Evolutionary conservation across 1,140 invertebrate species (phyloP).

Genomic region (Drosophila leontia): DNA sequence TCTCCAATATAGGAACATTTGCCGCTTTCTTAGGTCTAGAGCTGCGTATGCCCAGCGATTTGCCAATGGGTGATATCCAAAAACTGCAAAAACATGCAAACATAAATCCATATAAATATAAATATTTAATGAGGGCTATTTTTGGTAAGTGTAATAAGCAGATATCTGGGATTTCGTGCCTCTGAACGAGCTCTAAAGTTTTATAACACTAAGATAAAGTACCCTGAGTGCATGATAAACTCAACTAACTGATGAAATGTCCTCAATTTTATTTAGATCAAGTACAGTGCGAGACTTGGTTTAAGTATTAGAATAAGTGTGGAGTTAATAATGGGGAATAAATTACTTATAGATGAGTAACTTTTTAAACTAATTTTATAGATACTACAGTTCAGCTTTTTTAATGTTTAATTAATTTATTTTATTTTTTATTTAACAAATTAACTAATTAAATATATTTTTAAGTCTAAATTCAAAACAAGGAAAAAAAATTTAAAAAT

Average conservation of each 20-base stretch:
- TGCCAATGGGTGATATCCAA: constrained; percentile 91
- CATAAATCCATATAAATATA: not conserved
- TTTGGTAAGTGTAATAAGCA: not conserved
- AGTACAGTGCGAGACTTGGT: not conserved
- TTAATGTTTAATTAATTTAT: too few species aligned
- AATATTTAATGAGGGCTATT: not conserved
- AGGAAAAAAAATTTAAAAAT: too few species aligned
- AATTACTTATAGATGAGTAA: too few species aligned
- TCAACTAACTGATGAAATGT: not conserved
- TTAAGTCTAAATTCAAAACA: too few species aligned
- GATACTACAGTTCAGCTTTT: too few species aligned
- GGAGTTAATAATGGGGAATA: not conserved
- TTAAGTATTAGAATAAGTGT: not conserved
- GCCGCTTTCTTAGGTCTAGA: constrained; percentile 90
- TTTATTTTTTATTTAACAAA: too few species aligned
- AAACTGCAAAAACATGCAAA: constrained; percentile 87
- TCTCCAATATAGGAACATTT: constrained; percentile 90
- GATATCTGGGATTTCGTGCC: not conserved
- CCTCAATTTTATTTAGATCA: not conserved
- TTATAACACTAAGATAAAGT: not conserved
- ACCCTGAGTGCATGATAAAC: not conserved
- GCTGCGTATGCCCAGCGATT: constrained; percentile 91
- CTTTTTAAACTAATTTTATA: too few species aligned
- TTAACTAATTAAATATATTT: too few species aligned
- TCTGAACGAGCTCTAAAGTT: constrained; percentile 4